A percentile compares a stretch with the other conserved stretches of the same genome.
Conservation (phyloP, 2,113 vertebrate species). For the Excalfactoria chinensis region DNA sequence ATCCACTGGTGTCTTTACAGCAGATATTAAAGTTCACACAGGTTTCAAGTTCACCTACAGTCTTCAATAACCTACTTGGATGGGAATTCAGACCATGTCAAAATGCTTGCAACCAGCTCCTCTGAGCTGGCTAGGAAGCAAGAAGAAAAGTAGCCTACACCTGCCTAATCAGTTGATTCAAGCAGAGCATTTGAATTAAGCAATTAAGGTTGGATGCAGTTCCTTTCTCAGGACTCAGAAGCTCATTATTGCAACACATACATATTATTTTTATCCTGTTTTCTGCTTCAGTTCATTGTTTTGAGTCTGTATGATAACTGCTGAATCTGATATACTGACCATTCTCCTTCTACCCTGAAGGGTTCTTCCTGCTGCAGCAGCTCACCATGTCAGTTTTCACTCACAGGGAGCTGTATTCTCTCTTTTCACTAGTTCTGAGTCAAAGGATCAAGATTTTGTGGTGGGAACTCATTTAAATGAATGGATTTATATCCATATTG, state of each 20-base stretch:
- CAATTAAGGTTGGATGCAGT: not conserved
- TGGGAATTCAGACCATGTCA: not conserved
- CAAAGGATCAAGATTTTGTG: not conserved
- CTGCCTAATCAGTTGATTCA: not conserved
- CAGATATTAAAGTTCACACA: not conserved
- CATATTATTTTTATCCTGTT: not conserved
- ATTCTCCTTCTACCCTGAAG: not conserved
- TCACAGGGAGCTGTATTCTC: not conserved
- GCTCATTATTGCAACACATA: not conserved
- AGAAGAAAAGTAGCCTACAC: not conserved
- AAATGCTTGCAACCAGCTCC: not conserved
- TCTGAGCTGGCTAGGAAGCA: not conserved
- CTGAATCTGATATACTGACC: not conserved
- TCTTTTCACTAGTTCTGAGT: not conserved
- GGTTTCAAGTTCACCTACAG: not conserved
- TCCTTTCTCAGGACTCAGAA: not conserved
- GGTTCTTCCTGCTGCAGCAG: not conserved
- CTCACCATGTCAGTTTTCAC: not conserved
- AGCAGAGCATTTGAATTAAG: not conserved
- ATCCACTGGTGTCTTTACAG: not conserved
- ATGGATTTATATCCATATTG: not conserved
- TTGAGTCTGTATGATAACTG: not conserved
- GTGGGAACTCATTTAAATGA: not conserved
- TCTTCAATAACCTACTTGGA: not conserved
- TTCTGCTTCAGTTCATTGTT: not conserved